A percentile compares a stretch with the other conserved stretches of the same genome.
phyloP scores from a whole-genome alignment of 2,888 invertebrate genomes.

The Caenorhabditis zanzibari region DNA sequence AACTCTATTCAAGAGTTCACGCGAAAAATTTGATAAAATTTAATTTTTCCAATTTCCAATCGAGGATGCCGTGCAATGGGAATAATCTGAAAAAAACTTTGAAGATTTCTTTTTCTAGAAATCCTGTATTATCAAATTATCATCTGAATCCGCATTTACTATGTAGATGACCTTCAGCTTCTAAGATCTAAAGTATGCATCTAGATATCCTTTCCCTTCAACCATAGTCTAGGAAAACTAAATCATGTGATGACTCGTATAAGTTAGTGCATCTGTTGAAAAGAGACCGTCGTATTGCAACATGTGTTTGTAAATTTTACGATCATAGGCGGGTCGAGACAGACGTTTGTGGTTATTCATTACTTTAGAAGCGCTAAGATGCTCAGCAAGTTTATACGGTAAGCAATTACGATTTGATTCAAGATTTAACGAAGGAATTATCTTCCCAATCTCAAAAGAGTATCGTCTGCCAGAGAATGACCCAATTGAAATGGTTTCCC shows the following conservation, averaged over 20 bases:
- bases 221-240: not conserved
- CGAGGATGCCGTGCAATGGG: too few species aligned
- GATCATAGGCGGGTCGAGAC: constrained; percentile 29
- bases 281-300: constrained; percentile 35
- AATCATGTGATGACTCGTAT: not conserved
- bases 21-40: too few species aligned
- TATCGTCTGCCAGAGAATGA: not conserved
- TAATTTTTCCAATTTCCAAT: too few species aligned
- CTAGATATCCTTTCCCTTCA: not conserved
- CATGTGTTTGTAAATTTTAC: constrained; percentile 45
- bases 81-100: too few species aligned
- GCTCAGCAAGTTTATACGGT: constrained; percentile 54
- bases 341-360: constrained; percentile 15
- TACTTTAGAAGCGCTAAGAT: constrained; percentile 19
- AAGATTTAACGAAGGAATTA: not conserved
- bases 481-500: constrained; percentile 43
- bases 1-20: too few species aligned
- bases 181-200: not conserved
- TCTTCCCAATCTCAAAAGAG: not conserved
- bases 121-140: too few species aligned
- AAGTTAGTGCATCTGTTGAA: constrained; percentile 30
- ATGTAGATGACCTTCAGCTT: not conserved
- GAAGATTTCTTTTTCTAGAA: too few species aligned
- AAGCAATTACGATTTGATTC: not conserved
- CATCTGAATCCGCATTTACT: not conserved